Evolutionary conservation across 2,888 invertebrate genomes (phyloP), one percentile per base, ranked within the genome.

Genomic region (Uloborus plumipes): DNA sequence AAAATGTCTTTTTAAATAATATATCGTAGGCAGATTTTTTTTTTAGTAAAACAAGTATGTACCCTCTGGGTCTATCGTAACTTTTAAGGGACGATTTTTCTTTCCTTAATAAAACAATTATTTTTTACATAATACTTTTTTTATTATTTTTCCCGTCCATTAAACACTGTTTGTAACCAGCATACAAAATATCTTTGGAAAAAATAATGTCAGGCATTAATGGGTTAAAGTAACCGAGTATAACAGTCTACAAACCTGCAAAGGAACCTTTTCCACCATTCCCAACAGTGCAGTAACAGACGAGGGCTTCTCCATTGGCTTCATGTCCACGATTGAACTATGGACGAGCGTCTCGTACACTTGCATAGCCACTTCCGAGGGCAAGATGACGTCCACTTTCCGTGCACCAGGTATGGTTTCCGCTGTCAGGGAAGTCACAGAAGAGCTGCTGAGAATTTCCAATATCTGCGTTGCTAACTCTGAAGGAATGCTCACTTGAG

Each of bases 241-340:
- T 26, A 26, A 26, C 26, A 26, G 2, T 26, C 26, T 26, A 26
- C 39, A 39, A 75, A 75, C 84, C 84, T 82, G 82, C 11, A 84
- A 78, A 51, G 84, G 75, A 13, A 82, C 78, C 71, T 66, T 84
- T 65, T 84, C 84, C n/a, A 76, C 72, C 0, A 85, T 69, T 47
- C 76, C 80, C 7, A 84, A 22, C 39, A 73, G 72, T 31, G 85
- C 85, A 7, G 50, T 73, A 7, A 59, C 18, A 26, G 80, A 74
- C 13, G 80, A 70, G 22, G 85, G 84, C 26, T 71, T 67, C 22
- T 85, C 80, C 18, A 49, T 62, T 7, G 72, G 69, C 18, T 77
- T 80, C 72, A 85, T 76, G 1, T 83, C 84, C 14, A 20, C 61
- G 0, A 81, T 13, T 4, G 75, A 84, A 15, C 75, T 75, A 20